These are phyloP conservation scores for Euphonia xanthogaster DNA, from an alignment of 2,797 vertebrate genomes.

Conservation along the genomic window DNA sequence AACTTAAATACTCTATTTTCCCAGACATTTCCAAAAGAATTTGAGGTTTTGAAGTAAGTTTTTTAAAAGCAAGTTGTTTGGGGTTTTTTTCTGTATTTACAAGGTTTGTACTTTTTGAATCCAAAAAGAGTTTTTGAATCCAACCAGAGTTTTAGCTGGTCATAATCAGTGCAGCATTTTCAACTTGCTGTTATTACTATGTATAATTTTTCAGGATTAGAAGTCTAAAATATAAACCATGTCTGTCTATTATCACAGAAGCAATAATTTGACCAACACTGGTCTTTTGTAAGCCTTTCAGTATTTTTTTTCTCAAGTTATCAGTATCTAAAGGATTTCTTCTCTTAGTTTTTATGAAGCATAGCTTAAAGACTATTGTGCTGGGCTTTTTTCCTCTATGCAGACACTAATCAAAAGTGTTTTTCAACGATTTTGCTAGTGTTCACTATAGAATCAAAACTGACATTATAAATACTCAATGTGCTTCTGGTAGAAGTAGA, in stretches of 20 bases:
- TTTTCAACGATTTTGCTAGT: background rate
- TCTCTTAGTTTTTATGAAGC: background rate
- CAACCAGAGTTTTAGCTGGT: conserved; percentile 6
- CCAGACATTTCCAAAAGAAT: background rate
- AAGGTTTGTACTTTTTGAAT: background rate
- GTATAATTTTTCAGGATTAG: background rate
- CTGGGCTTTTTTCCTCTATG: background rate
- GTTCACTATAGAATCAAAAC: background rate
- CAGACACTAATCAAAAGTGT: background rate
- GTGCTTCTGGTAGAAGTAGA: background rate
- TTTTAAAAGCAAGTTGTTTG: background rate
- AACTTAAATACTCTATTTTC: background rate
- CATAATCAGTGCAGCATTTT: conserved; percentile 13
- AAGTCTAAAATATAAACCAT: background rate
- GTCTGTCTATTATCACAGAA: conserved; percentile 38
- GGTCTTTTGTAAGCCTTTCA: background rate
- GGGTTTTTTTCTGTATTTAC: background rate
- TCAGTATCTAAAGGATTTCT: background rate
- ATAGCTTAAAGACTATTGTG: background rate
- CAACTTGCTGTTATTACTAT: background rate
- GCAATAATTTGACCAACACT: conserved; percentile 20
- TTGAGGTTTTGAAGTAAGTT: background rate
- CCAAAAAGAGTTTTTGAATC: background rate
- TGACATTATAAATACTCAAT: background rate
- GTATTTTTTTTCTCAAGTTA: background rate